Conservation (phyloP, 2,797 vertebrate species). For the Lutjanus campechanus region DNA sequence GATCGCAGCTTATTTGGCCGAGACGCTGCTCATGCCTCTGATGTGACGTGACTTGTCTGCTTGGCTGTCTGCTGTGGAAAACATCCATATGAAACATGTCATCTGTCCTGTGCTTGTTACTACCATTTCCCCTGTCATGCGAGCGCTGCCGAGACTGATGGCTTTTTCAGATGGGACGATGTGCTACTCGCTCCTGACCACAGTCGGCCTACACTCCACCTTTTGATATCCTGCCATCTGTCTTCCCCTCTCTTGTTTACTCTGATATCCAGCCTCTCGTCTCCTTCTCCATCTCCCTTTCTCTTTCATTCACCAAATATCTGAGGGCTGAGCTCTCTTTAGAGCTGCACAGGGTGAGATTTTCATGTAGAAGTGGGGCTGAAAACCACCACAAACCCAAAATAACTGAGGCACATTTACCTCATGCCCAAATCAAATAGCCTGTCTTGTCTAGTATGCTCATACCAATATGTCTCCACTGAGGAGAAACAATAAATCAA, state of each 20-base stretch:
- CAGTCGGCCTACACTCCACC: conserved; percentile 39
- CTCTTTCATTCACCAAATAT: conserved; percentile 25
- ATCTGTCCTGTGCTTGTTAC: conserved; percentile 64
- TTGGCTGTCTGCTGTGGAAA: conserved; percentile 62
- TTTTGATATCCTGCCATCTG: conserved; percentile 45
- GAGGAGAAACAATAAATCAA: neutral
- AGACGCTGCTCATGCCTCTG: conserved; percentile 42
- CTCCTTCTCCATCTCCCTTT: neutral
- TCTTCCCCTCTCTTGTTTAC: conserved; percentile 52
- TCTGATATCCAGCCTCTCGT: conserved; percentile 31
- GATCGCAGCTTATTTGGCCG: conserved; percentile 20
- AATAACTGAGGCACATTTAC: conserved; percentile 1
- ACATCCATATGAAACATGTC: conserved; percentile 73
- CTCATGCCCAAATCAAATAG: neutral
- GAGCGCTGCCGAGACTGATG: conserved; percentile 69
- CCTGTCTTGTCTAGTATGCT: neutral
- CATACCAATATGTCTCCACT: neutral
- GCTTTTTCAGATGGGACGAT: conserved; percentile 74
- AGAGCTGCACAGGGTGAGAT: neutral
- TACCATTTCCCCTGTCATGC: conserved; percentile 59
- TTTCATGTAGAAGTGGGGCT: neutral
- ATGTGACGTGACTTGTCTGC: conserved; percentile 58
- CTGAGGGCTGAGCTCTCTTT: neutral
- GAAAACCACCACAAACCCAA: neutral
- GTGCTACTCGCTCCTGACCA: conserved; percentile 53